These are phyloP conservation scores for Tenthredo livida DNA, from an alignment of 2,888 invertebrate genomes.

Conservation along the genomic window DNA sequence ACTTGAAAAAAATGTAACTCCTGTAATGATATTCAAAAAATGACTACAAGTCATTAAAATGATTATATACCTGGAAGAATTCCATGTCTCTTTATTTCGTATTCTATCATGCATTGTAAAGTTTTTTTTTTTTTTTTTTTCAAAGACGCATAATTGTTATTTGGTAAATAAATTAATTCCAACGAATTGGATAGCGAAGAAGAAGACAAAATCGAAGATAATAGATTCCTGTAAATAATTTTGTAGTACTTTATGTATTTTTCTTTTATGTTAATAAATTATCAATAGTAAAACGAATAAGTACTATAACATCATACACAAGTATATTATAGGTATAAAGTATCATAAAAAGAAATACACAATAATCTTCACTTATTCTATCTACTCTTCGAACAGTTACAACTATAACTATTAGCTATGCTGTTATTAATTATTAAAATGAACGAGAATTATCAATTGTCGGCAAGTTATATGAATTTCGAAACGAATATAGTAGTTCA, in stretches of 20 bases:
- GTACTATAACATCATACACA: constrained; percentile 25
- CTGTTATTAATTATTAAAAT: background rate
- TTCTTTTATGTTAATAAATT: constrained; percentile 1
- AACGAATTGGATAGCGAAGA: background rate
- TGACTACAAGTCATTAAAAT: too few species aligned
- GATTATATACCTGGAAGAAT: too few species aligned
- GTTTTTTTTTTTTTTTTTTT: too few species aligned
- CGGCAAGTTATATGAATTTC: background rate
- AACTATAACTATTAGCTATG: constrained; percentile 7
- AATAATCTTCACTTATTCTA: constrained; percentile 2
- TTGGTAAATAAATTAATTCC: background rate
- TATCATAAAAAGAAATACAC: constrained; percentile 2
- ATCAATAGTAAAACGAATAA: constrained; percentile 13
- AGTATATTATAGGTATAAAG: background rate
- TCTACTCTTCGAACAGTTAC: background rate
- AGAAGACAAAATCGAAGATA: background rate
- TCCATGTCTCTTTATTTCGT: too few species aligned
- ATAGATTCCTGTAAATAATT: background rate
- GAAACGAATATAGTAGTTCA: background rate
- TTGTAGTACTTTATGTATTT: background rate
- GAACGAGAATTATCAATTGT: background rate
- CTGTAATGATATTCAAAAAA: too few species aligned
- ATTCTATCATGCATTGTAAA: too few species aligned
- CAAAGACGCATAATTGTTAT: background rate
- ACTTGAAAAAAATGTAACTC: too few species aligned